Conservation (phyloP, 2,888 invertebrate species). For the Lepetodrilus schrolli region DNA sequence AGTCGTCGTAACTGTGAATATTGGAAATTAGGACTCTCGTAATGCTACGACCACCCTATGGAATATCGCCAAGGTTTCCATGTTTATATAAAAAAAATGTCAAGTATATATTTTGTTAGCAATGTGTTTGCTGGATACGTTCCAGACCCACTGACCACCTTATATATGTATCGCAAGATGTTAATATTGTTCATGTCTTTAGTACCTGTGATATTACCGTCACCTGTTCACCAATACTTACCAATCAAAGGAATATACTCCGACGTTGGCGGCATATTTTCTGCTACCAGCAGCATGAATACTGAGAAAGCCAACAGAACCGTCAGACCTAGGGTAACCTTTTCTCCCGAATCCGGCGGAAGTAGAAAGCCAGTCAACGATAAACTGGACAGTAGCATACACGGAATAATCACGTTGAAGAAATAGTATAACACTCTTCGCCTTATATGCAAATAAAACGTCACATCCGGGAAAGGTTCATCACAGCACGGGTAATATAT, state of each 20-base stretch:
- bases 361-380: constrained; percentile 78
- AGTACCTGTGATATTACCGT: too few species aligned
- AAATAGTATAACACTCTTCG: constrained; percentile 77
- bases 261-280: constrained; percentile 79
- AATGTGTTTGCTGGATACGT: too few species aligned
- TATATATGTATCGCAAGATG: too few species aligned
- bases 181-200: too few species aligned
- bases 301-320: constrained; percentile 79
- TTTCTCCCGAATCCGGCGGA: constrained; percentile 78
- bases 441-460: constrained; percentile 77
- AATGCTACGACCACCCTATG: too few species aligned
- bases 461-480: constrained; percentile 78
- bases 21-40: too few species aligned
- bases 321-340: constrained; percentile 79
- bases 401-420: constrained; percentile 79
- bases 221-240: too few species aligned
- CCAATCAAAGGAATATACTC: constrained; percentile 79
- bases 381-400: constrained; percentile 80
- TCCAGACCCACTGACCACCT: too few species aligned
- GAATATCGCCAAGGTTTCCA: too few species aligned
- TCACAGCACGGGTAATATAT: constrained; percentile 77
- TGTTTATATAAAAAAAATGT: too few species aligned
- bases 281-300: constrained; percentile 79
- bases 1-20: too few species aligned
- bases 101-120: too few species aligned